Percentiles rank a stretch among this genome's conserved stretches.
Evolutionary conservation across 2,888 invertebrate genomes (phyloP).

Genomic region (Philaethria dido): DNA sequence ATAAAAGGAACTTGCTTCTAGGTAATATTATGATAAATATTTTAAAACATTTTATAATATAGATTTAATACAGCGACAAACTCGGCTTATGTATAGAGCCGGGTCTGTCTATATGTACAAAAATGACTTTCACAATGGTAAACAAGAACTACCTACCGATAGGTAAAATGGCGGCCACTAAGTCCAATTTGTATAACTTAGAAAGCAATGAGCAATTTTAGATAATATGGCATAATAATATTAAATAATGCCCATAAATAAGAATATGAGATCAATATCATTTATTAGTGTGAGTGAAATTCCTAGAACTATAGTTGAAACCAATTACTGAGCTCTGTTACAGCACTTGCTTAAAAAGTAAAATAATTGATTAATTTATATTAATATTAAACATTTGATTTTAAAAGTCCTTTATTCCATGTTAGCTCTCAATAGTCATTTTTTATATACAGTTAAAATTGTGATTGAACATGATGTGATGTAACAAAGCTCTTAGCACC

Average conservation of each 20-base stretch:
- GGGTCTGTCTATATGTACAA: conserved; percentile 36
- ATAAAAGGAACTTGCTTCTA: conserved; percentile 54
- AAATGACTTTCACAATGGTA: conserved; percentile 37
- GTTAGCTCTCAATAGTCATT: background rate
- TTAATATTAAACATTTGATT: too few species aligned
- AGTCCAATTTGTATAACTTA: conserved; percentile 60
- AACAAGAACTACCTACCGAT: conserved; percentile 35
- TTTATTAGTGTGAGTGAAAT: conserved; percentile 44
- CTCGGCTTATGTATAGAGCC: conserved; percentile 20
- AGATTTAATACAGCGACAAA: conserved; percentile 24
- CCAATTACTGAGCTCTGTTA: conserved; percentile 27
- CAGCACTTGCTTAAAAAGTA: background rate
- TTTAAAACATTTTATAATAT: conserved; percentile 33
- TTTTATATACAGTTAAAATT: conserved; percentile 2
- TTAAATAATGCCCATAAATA: conserved; percentile 70
- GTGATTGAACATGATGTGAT: conserved; percentile 15
- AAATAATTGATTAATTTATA: too few species aligned
- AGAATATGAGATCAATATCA: conserved; percentile 78
- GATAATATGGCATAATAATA: conserved; percentile 72
- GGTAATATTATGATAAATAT: conserved; percentile 47
- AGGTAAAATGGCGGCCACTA: conserved; percentile 50
- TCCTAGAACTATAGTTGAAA: conserved; percentile 36
- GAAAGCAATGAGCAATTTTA: conserved; percentile 68
- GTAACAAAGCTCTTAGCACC: conserved; percentile 43
- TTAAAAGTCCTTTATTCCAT: background rate